These are phyloP conservation scores for Drosophila melanica DNA, from an alignment of 1,140 invertebrate species.

Conservation along the genomic window DNA sequence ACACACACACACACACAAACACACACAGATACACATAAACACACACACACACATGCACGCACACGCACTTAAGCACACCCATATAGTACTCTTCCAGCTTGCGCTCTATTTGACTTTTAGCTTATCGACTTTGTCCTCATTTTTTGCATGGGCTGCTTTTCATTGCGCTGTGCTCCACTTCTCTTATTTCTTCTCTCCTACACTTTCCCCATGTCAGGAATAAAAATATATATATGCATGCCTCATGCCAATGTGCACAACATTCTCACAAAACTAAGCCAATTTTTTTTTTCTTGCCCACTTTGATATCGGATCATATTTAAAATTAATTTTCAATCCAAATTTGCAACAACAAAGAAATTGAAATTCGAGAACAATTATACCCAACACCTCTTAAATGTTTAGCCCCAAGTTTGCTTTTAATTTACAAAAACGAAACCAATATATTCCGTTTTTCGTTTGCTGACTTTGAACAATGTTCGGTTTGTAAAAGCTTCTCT, in stretches of 20 bases:
- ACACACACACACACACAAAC: conserved; percentile 37
- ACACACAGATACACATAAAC: conserved; percentile 10
- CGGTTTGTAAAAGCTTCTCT: no score
- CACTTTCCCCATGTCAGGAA: not conserved
- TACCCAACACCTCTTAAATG: no score
- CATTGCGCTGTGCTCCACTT: not conserved
- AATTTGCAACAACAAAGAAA: no score
- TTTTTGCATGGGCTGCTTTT: not conserved
- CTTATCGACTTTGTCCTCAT: not conserved
- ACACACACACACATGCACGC: conserved; percentile 1
- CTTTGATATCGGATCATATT: not conserved
- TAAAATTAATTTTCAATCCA: not conserved
- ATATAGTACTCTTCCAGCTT: conserved; percentile 14
- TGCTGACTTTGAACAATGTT: no score
- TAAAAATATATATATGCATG: no score
- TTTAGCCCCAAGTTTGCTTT: no score
- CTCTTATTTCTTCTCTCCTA: not conserved
- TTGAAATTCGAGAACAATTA: no score
- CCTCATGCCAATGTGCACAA: not conserved
- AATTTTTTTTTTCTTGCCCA: not conserved
- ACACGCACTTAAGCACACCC: not conserved
- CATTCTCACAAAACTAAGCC: not conserved
- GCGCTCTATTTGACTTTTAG: conserved; percentile 12
- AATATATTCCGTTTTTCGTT: no score
- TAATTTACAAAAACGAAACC: no score